Evolutionary conservation across 2,797 vertebrate genomes (phyloP), one percentile per base, ranked within the genome.

Genomic region (Sebastiscus tertius): DNA sequence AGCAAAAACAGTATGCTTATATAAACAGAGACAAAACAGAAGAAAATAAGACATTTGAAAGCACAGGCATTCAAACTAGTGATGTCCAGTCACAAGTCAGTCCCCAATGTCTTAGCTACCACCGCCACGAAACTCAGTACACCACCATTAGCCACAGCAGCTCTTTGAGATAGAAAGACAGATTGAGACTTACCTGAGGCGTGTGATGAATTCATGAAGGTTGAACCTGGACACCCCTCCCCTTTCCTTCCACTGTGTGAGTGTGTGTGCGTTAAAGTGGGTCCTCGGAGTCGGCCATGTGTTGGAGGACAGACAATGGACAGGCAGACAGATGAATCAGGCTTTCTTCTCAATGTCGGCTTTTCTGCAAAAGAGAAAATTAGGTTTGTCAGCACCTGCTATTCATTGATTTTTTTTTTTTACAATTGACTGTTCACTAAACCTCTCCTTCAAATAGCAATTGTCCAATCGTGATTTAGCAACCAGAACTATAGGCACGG

Each of bases 131-230:
- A 29, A 6, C 18, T 10, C 11, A 20, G 66, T 11, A 5, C 6
- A 33, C 31, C 56, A 29, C 3, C 2, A 16, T 29, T 6, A 39
- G 68, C 56, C 52, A 34, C 62, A 70, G 54, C 54, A 77, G 39
- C 72, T 31, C 8, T 70, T 8, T 8, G 6, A 75, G 36, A 64
- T 0, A 26, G 29, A 64, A 4, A 6, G n/a, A 55, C 29, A 46
- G 24, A 26, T 11, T 12, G 14, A 64, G 14, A 27, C 88, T 89
- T 76, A 95, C 95, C 92, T 81, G 95, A 92, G 34, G 83, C 71
- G 81, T 93, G 93, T 26, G 94, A 87, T 68, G 94, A 95, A 87
- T 92, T 96, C 95, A 96, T 95, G 85, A 87, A 79, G 80, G 78
- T 34, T 29, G 71, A 81, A 60, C 10, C 34, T 29, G 64, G 60